Base-by-base conservation (phyloP, 2,888 invertebrate genomes). In the Sarcophaga carnaria region DNA sequence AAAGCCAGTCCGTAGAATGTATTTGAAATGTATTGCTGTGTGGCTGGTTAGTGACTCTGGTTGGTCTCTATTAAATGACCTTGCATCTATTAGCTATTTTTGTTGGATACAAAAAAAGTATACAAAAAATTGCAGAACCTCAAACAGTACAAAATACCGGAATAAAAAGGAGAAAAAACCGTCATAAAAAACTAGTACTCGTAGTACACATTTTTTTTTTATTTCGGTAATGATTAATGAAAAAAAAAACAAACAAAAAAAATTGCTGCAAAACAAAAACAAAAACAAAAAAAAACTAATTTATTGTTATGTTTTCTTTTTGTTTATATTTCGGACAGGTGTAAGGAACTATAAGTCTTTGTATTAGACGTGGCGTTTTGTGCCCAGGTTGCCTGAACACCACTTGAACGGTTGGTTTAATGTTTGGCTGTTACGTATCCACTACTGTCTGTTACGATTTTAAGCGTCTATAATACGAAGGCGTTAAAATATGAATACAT, bases 51-150 rank as follows among this genome's bases (percentile, higher is more conserved):
- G 62, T 78, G 20, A 8, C 3, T 62, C 20, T 62, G 22, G 62
- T 25, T 77, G 60, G 49, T 47, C 54, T 79, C 63, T 37, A 67
- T 79, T 59, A 69, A 79, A 83, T 79, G 79, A 83, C 83, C 79
- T 79, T 79, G 83, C 74, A 79, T 10, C n/a, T 83, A 54, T 64
- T 72, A 69, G 59, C 59, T 79, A n/a, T 2, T 60, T 37, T 54
- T 60, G n/a, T 45, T 54, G 49, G 14, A 49, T 11, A 17, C 54
- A 66, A 67, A 60, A 66, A 64, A 64, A 64, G 2, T 27, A 47
- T 22, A 63, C 49, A 64, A 54, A 25, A 66, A 14, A 37, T 20
- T 54, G n/a, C 45, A 17, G 17, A 66, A 37, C 37, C 3, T 37
- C 37, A 66, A 62, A 22, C 37, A 62, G 4, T 45, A 69, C n/a